Base-by-base conservation (phyloP, 2,888 invertebrate genomes). In the Lissonota sp. region DNA sequence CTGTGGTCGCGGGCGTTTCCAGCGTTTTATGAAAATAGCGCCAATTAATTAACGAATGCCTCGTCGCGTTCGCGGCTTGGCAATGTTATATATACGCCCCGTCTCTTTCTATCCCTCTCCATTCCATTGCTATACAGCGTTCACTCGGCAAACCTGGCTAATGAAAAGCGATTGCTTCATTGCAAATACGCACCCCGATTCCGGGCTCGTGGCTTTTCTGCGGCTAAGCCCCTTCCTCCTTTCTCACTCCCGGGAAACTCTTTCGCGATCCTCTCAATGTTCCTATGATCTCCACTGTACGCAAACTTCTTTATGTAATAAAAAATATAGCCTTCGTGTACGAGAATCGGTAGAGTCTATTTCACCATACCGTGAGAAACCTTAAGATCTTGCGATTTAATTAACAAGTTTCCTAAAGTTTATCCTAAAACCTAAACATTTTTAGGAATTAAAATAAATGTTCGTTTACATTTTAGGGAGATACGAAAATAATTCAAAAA, bases 1-100 rank as follows among this genome's bases (percentile, higher is more conserved):
- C 74, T 70, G 74, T 60, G 81, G 78, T 78, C 78, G 76, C 66
- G 44, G 76, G 64, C 70, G 77, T 63, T 71, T 74, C 67, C 62
- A 60, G 77, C 76, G 64, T 81, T 84, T 80, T 79, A 83, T 81
- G 84, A 83, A 84, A 84, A 84, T 83, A 83, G 83, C 84, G 72
- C 74, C 84, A 77, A 84, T 84, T 84, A 84, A 84, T 84, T 84
- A 84, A 84, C 81, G 81, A 84, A 84, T 83, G 73, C 80, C 79
- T 83, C 77, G 79, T 77, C 76, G 73, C 79, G 74, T 76, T 82
- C 82, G 78, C 51, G 76, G 78, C 78, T 78, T 78, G 70, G 64
- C 75, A 80, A 78, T 81, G 77, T 60, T 26, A 51, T 58, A 51
- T 58, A 64, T 53, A 66, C 58, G 42, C 62, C 46, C 39, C 46